Conservation (phyloP, 1,140 invertebrate genomes). For the Caenorhabditis elegans region DNA sequence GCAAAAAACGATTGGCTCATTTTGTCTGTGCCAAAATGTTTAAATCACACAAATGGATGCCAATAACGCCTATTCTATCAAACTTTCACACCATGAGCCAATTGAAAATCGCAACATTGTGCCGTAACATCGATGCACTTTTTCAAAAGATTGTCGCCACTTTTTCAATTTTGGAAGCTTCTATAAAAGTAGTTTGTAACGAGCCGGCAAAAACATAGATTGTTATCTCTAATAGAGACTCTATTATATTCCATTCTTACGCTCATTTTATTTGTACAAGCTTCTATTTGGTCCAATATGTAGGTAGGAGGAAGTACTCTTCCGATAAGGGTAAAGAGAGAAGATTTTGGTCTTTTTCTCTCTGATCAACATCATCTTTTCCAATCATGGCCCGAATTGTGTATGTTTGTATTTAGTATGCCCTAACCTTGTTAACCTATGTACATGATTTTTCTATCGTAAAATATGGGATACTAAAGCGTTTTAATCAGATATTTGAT, state of each 20-base stretch:
- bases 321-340: constrained; percentile 11
- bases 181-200: neutral
- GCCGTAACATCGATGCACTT: neutral
- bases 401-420: neutral
- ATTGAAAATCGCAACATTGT: constrained; percentile 1
- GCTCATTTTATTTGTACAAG: constrained; percentile 9
- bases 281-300: constrained; percentile 23
- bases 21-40: neutral
- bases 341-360: neutral
- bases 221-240: neutral
- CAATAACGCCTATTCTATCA: neutral
- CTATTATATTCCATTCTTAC: neutral
- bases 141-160: neutral
- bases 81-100: neutral
- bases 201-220: too few species aligned
- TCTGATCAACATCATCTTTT: neutral
- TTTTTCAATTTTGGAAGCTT: neutral
- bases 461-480: too few species aligned
- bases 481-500: too few species aligned
- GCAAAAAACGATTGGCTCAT: neutral
- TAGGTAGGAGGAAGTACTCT: neutral
- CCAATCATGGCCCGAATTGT: neutral
- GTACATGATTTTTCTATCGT: too few species aligned
- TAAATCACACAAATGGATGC: neutral
- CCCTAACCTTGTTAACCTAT: neutral